These are phyloP conservation scores for Hydractinia symbiolongicarpus DNA, from an alignment of 30 jellyfish, hydroid and myxozoan species.

Conservation along the genomic window DNA sequence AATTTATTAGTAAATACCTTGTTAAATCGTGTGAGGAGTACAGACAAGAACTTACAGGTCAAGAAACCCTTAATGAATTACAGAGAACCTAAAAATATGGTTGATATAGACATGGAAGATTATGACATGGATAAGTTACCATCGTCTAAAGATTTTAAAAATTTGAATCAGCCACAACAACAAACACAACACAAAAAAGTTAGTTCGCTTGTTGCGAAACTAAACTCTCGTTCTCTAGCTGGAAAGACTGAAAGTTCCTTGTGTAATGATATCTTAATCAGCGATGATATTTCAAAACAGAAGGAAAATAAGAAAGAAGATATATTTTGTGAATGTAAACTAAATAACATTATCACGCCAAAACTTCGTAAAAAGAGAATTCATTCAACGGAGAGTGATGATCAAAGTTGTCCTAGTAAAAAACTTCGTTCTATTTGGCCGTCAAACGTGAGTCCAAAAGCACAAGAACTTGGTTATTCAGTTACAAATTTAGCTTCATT, in stretches of 20 bases:
- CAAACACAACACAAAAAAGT: conserved; percentile 5
- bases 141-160: neutral
- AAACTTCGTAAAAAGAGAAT: conserved; percentile 14
- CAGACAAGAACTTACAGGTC: conserved; percentile 1
- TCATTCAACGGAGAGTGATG: conserved; percentile 20
- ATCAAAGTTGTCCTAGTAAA: conserved; percentile 29
- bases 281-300: conserved; percentile 9
- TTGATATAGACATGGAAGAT: conserved; percentile 30
- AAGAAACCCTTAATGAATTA: conserved; percentile 35
- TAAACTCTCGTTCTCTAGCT: conserved; percentile 21
- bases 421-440: conserved; percentile 54
- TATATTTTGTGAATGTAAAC: conserved; percentile 21
- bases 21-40: conserved; percentile 23
- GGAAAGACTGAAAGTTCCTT: neutral
- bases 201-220: conserved; percentile 24
- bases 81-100: conserved; percentile 21
- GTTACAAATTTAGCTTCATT: conserved; percentile 28
- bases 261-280: neutral
- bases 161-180: conserved; percentile 1
- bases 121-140: conserved; percentile 32
- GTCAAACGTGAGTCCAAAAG: conserved; percentile 26
- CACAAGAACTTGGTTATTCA: conserved; percentile 20
- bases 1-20: conserved; percentile 23
- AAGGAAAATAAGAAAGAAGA: conserved; percentile 6
- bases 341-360: neutral